Conservation (phyloP, 2,797 vertebrate genomes). For the Dryobates pubescens region DNA sequence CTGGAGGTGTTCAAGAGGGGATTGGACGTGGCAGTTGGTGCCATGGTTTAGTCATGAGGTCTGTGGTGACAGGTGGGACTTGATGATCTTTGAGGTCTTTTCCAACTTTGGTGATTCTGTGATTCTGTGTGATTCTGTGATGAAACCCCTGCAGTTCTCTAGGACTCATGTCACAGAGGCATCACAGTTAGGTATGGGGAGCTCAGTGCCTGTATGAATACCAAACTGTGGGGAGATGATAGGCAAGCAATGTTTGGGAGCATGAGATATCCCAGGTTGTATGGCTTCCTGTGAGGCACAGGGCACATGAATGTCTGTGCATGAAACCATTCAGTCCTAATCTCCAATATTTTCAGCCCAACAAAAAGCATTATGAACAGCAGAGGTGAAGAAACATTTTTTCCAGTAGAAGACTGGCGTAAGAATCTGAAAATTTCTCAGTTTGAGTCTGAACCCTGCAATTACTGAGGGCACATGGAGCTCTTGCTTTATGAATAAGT, state of each 20-base stretch:
- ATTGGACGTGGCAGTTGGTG: too few species aligned
- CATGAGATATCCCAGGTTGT: neutral
- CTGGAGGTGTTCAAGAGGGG: too few species aligned
- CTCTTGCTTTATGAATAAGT: neutral
- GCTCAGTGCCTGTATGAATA: neutral
- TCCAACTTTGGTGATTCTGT: too few species aligned
- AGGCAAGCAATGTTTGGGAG: neutral
- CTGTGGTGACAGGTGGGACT: too few species aligned
- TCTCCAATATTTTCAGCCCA: neutral
- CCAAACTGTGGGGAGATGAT: rapidly evolving
- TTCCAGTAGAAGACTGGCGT: neutral
- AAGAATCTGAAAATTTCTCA: neutral
- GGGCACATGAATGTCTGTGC: neutral
- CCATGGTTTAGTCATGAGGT: too few species aligned
- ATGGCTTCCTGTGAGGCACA: neutral
- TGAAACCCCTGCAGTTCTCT: neutral
- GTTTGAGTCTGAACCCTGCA: neutral
- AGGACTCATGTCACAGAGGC: neutral
- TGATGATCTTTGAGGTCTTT: too few species aligned
- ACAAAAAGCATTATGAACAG: neutral
- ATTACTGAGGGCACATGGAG: neutral
- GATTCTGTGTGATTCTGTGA: too few species aligned
- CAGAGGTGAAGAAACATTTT: neutral
- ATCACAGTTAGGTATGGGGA: neutral
- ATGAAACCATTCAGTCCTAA: neutral